phyloP scores from a whole-genome alignment of 2,113 vertebrate species.

The Entelurus aequoreus region DNA sequence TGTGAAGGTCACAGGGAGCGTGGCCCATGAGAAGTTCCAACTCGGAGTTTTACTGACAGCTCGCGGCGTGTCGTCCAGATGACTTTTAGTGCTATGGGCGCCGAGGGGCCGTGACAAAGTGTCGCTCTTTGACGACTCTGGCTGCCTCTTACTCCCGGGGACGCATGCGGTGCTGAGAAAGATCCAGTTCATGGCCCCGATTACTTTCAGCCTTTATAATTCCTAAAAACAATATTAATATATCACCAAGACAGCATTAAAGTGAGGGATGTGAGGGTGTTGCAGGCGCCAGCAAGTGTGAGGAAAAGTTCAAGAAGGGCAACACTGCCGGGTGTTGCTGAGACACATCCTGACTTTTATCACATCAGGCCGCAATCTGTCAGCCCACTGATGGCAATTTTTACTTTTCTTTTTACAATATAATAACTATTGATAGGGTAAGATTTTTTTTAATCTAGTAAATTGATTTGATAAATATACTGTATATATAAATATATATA shows the following conservation, averaged over 20 bases:
- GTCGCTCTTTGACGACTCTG: slow-evolving; percentile 2
- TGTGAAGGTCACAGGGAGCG: neutral
- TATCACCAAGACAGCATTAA: neutral
- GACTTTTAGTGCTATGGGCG: neutral
- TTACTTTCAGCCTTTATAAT: neutral
- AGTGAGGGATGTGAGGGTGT: neutral
- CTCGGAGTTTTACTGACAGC: neutral
- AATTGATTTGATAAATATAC: too few relatives aligned
- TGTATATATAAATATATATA: too few relatives aligned
- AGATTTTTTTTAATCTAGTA: too few relatives aligned
- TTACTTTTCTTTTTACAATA: too few relatives aligned
- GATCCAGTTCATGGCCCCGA: neutral
- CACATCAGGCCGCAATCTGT: too few relatives aligned
- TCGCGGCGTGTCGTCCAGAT: neutral
- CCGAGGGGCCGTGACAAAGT: neutral
- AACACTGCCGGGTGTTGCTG: slow-evolving; percentile 41
- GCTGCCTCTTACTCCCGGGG: neutral
- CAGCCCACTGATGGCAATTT: too few relatives aligned
- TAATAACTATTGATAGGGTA: too few relatives aligned
- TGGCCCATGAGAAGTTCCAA: neutral
- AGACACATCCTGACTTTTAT: slow-evolving; percentile 48
- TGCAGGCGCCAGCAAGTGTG: slow-evolving; percentile 32
- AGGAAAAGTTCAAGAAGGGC: slow-evolving; percentile 44
- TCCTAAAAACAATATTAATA: neutral
- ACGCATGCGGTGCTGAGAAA: too few relatives aligned